phyloP scores from a whole-genome alignment of 2,888 invertebrate species.

The Galerucella calmariensis region DNA sequence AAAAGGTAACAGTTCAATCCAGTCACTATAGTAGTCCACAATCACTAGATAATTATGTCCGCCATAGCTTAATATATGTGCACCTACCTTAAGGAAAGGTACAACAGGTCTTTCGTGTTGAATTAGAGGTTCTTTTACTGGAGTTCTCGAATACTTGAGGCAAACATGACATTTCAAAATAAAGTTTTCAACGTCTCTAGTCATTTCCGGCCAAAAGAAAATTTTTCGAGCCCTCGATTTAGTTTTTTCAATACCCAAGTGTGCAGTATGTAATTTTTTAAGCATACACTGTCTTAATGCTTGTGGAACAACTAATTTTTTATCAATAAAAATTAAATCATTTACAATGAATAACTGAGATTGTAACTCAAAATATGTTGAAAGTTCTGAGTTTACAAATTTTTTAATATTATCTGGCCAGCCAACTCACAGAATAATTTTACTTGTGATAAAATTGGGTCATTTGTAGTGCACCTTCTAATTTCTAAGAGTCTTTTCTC shows the following conservation, averaged over 20 bases:
- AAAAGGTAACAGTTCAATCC: too few relatives aligned
- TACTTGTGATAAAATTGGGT: slow-evolving; percentile 6
- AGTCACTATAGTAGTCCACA: too few relatives aligned
- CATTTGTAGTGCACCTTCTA: background rate
- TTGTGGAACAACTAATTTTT: too few relatives aligned
- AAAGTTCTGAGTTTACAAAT: background rate
- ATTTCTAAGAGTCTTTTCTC: slow-evolving; percentile 5
- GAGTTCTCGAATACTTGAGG: background rate
- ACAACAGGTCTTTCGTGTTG: slow-evolving; percentile 1
- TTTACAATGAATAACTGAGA: slow-evolving; percentile 1
- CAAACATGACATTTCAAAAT: background rate
- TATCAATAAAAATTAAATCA: background rate
- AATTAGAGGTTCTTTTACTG: background rate
- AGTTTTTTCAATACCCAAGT: too few relatives aligned
- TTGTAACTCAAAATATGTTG: slow-evolving; percentile 3
- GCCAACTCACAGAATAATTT: background rate
- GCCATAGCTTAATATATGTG: too few relatives aligned
- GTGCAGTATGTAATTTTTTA: too few relatives aligned
- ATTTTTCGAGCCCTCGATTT: slow-evolving; percentile 1
- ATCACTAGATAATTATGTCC: too few relatives aligned
- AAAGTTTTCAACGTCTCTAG: background rate
- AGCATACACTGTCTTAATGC: too few relatives aligned
- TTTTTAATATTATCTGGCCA: slow-evolving; percentile 3
- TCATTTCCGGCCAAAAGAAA: background rate
- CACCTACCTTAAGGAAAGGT: background rate